Evolutionary conservation across 2,888 invertebrate genomes (phyloP), one percentile per base, ranked within the genome.

Genomic region (Digitonthophagus gazella): DNA sequence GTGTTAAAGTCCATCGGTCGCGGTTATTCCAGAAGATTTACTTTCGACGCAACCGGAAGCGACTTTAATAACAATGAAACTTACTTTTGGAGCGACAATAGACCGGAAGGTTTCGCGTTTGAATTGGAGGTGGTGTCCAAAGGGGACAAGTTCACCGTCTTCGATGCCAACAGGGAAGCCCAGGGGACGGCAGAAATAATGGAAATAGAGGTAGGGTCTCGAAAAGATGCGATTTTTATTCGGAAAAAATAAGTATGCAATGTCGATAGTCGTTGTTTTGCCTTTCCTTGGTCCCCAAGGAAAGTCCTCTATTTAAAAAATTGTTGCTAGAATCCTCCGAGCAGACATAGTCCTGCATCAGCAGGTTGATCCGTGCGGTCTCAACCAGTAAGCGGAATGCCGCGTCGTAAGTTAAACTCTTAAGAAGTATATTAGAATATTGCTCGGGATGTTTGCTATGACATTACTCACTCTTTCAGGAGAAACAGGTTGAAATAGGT

Each of bases 31-130:
- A 87, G 91, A 70, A 85, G 92, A 58, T 85, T 92, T 71, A 92
- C 92, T 1, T 92, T 93, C 82, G 87, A 89, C 76, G 87, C 90
- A 0, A 84, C 86, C 67, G 84, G 85, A 58, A 86, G 85, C 28
- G 85, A 85, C 55, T 84, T 90, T 58, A 91, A 90, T 82, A 85
- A 87, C 72, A 91, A 91, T 79, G 84, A 86, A 64, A 90, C 91
- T 78, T 91, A 89, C 81, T 92, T 93, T 84, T 93, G 92, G 91
- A 90, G 91, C 18, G 93, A 93, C 83, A 92, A 91, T 44, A 84
- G 87, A 72, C 88, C 89, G 0, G 89, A 89, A 80, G 93, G 93
- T 65, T 92, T 88, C 79, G 89, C 88, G 28, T 92, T 93, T 80
- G 90, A 90, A 79, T 83, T 90, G 71, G 89, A 89, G 77, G 87